These are phyloP conservation scores for Scaptomyza flava DNA, from an alignment of 2,888 invertebrate genomes.

Conservation along the genomic window DNA sequence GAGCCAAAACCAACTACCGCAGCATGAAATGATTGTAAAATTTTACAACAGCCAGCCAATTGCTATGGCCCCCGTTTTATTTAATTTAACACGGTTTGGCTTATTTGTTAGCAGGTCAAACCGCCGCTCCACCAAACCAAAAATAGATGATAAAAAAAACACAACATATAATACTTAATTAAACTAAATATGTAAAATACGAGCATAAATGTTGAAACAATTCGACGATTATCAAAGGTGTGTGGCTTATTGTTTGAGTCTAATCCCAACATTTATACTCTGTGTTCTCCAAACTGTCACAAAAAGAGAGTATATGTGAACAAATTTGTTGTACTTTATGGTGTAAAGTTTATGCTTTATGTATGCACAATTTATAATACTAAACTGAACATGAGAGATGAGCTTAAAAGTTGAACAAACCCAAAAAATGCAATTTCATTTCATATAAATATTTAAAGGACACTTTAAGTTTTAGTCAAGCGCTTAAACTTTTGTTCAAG, in stretches of 20 bases:
- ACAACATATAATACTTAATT: neutral
- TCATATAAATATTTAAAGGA: neutral
- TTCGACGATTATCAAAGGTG: neutral
- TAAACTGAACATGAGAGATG: neutral
- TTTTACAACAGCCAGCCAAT: slow-evolving; percentile 67
- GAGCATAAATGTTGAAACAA: slow-evolving; percentile 4
- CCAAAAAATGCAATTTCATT: neutral
- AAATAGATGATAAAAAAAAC: neutral
- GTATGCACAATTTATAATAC: neutral
- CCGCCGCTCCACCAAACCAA: slow-evolving; percentile 28
- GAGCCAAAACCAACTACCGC: slow-evolving; percentile 38
- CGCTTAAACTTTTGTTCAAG: neutral
- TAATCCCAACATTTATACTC: neutral
- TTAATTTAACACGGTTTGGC: slow-evolving; percentile 67
- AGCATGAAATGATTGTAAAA: slow-evolving; percentile 57
- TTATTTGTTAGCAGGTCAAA: slow-evolving; percentile 53
- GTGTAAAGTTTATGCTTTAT: neutral
- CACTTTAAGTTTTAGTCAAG: neutral
- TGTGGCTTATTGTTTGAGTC: slow-evolving; percentile 1
- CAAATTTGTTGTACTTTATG: neutral
- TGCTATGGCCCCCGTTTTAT: slow-evolving; percentile 59
- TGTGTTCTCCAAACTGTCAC: neutral
- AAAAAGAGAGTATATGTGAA: neutral
- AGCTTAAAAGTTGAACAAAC: neutral
- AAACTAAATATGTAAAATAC: slow-evolving; percentile 6